Evolutionary conservation across 2,113 vertebrate species (phyloP), one percentile per base, ranked within the genome.

Genomic region (Phasianus colchicus): DNA sequence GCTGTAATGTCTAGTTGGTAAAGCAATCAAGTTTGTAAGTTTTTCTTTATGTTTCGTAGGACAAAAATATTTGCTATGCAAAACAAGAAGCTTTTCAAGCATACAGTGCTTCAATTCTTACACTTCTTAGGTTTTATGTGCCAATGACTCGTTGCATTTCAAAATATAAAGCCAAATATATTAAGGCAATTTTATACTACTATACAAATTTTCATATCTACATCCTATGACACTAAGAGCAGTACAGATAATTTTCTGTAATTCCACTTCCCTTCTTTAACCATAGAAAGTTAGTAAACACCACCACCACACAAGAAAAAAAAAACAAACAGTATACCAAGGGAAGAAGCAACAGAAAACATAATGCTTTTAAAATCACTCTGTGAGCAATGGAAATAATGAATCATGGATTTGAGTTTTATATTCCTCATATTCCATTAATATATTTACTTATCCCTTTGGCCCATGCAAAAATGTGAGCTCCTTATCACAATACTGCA

Each of bases 121-220:
- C 25, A 78, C 30, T 43, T 74, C 57, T 91, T 83, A 40, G 13
- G n/a, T 38, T 86, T 83, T 48, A 40, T 0, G 2, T 47, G 36
- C 22, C 64, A 88, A 25, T 64, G 81, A 87, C 42, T 83, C 38
- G 74, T 3, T 32, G 52, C 55, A 86, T 94, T 92, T 89, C 75
- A 86, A 92, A 89, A 89, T 67, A 91, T 27, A 83, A 88, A 83
- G 47, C 12, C 57, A 85, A 90, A 74, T 90, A 89, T 72, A 88
- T 78, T 80, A 7, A 83, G 89, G 25, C 15, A 88, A 43, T 67
- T 93, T 75, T 57, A 81, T 47, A 1, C 63, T 86, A 78, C 73
- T 40, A 78, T 17, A 88, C 17, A 58, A 5, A 71, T 76, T 81
- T 89, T 36, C 16, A 2, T 70, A 85, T 54, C 57, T 40, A 34